Evolutionary conservation across 2,797 vertebrate genomes (phyloP), one percentile per base, ranked within the genome.

Genomic region (Parambassis ranga): DNA sequence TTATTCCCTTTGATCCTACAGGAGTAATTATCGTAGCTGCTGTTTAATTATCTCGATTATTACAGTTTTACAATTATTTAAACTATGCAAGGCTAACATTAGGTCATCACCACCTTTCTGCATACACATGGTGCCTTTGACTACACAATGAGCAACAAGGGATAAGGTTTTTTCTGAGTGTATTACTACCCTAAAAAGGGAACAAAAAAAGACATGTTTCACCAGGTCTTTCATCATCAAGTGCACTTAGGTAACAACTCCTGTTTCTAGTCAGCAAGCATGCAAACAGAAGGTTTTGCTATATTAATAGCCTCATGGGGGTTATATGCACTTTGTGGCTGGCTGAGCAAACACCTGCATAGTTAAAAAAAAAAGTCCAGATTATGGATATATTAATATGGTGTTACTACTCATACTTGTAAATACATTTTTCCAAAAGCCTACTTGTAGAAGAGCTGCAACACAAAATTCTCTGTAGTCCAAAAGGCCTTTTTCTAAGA

Each of bases 11-110:
- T 56, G 48, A 67, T 65, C 38, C 39, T 52, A 51, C 60, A 61
- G 55, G 42, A 60, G 42, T 58, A 64, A 68, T 65, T 37, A 75
- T 59, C 60, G 56, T 36, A 67, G 68, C 71, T 50, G 64, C 47
- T 39, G 33, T 56, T 32, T 10, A 38, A 60, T 44, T 26, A 56
- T 10, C 36, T 67, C 33, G 47, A 69, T 65, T 32, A 65, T 59
- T 33, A 49, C 38, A 26, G 15, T 47, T 37, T 30, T 4, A 37
- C 13, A 20, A 56, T 23, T 22, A 46, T 4, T 28, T 28, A 4
- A 27, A 46, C 30, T 28, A 19, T 46, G n/a, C 46, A 19, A 30
- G 0, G 30, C 11, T 19, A 46, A 30, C n/a, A n/a, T n/a, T n/a
- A n/a, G n/a, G n/a, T n/a, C n/a, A 16, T 9, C 32, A 20, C 2